These are phyloP conservation scores for Hydriomena furcata DNA, from an alignment of 2,888 invertebrate species.

Conservation along the genomic window DNA sequence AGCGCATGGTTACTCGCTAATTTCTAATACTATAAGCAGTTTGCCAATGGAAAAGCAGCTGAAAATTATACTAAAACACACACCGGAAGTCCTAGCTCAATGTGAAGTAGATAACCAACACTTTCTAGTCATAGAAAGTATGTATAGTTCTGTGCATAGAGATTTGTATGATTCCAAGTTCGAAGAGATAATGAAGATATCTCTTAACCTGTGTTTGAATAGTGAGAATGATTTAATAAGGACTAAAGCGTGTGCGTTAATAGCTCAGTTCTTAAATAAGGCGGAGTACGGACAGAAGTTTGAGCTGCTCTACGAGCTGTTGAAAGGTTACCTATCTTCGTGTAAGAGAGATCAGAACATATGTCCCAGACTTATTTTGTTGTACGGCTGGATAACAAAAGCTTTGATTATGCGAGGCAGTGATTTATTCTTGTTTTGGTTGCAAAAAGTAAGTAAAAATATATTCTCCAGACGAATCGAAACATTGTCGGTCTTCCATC, in stretches of 20 bases:
- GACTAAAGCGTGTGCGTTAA: conserved; percentile 71
- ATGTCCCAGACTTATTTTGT: conserved; percentile 55
- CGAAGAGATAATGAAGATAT: conserved; percentile 59
- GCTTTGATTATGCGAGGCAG: conserved; percentile 67
- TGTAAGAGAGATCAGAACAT: conserved; percentile 47
- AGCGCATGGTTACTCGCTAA: conserved; percentile 57
- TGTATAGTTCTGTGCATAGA: conserved; percentile 75
- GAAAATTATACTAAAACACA: conserved; percentile 52
- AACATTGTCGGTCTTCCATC: too few relatives aligned
- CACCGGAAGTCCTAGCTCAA: conserved; percentile 50
- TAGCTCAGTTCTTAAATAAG: conserved; percentile 85
- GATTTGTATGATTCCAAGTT: conserved; percentile 58
- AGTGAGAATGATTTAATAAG: conserved; percentile 57
- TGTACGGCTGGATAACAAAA: conserved; percentile 73
- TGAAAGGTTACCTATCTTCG: conserved; percentile 52
- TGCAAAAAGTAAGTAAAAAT: conserved; percentile 70
- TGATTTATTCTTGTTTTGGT: conserved; percentile 66
- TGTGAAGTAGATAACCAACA: conserved; percentile 54
- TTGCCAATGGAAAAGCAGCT: conserved; percentile 61
- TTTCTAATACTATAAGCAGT: conserved; percentile 64
- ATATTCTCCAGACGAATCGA: too few relatives aligned
- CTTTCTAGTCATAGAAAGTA: conserved; percentile 75
- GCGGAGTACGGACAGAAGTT: conserved; percentile 65
- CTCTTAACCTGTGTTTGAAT: conserved; percentile 61
- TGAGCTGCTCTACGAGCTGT: conserved; percentile 62